Evolutionary conservation across 2,888 invertebrate genomes (phyloP).

Genomic region (Cyaniris semiargus): DNA sequence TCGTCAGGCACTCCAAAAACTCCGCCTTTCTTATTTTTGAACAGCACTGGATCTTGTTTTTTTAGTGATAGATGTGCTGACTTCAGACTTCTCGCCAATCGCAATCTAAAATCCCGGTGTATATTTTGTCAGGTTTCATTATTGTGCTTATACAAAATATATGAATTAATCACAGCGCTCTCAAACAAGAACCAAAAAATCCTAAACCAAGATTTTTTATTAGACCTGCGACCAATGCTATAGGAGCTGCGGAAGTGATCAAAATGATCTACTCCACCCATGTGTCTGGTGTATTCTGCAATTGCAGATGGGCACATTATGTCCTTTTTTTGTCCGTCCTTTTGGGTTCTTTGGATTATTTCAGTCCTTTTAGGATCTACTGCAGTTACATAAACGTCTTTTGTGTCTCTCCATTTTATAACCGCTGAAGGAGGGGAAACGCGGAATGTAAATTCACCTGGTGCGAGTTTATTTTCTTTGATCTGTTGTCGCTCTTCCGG

Average conservation of each 20-base stretch:
- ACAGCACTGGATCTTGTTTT: constrained; percentile 34
- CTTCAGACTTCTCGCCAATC: constrained; percentile 39
- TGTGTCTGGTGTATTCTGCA: constrained; percentile 44
- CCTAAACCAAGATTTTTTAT: constrained; percentile 49
- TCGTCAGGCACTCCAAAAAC: constrained; percentile 41
- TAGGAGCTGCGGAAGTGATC: not conserved
- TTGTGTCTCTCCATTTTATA: constrained; percentile 39
- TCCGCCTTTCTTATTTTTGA: constrained; percentile 35
- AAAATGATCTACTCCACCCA: not conserved
- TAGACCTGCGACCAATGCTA: constrained; percentile 42
- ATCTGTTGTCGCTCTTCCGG: no score
- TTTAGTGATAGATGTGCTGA: constrained; percentile 23
- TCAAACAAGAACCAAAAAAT: constrained; percentile 47
- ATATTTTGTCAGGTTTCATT: constrained; percentile 34
- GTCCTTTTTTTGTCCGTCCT: constrained; percentile 38
- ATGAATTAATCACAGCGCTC: constrained; percentile 43
- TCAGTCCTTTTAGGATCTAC: constrained; percentile 37
- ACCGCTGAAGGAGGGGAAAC: constrained; percentile 35
- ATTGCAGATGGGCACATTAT: not conserved
- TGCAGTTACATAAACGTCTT: constrained; percentile 38
- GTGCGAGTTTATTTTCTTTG: not conserved
- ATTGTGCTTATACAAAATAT: constrained; percentile 43
- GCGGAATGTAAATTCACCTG: constrained; percentile 36
- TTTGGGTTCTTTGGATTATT: constrained; percentile 39
- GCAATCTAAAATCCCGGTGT: constrained; percentile 42